phyloP scores from a whole-genome alignment of 2,113 vertebrate genomes.

The Mesocricetus auratus region DNA sequence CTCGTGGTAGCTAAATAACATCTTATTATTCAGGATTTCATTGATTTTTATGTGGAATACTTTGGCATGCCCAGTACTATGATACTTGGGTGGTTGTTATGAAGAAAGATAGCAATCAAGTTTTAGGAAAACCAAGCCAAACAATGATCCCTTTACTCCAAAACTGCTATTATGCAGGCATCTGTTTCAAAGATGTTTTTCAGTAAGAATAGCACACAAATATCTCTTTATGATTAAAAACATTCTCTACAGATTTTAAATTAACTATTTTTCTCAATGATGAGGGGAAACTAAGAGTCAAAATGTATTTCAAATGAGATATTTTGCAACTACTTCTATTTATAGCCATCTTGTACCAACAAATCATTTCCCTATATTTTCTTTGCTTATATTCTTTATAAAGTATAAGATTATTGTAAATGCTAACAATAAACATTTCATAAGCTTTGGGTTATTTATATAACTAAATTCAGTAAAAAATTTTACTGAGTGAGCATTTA shows the following conservation, averaged over 20 bases:
- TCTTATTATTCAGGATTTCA: neutral
- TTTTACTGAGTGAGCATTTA: neutral
- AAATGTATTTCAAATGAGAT: conserved; percentile 15
- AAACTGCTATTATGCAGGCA: neutral
- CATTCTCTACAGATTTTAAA: neutral
- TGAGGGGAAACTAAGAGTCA: neutral
- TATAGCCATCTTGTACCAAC: neutral
- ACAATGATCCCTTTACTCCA: neutral
- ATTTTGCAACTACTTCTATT: neutral
- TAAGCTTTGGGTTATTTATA: neutral
- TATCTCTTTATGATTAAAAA: neutral
- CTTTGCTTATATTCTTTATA: neutral
- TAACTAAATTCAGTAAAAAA: neutral
- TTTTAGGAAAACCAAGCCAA: neutral
- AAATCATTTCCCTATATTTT: neutral
- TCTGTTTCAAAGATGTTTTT: conserved; percentile 38
- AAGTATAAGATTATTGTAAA: neutral
- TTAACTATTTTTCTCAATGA: neutral
- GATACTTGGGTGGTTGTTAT: neutral
- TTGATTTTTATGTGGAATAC: neutral
- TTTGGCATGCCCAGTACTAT: neutral
- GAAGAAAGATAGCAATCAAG: neutral
- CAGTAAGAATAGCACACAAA: neutral
- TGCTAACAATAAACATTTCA: conserved; percentile 4
- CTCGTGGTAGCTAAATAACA: neutral